These are phyloP conservation scores for Hypanus sabinus DNA, from an alignment of 2,113 vertebrate genomes.

Conservation along the genomic window DNA sequence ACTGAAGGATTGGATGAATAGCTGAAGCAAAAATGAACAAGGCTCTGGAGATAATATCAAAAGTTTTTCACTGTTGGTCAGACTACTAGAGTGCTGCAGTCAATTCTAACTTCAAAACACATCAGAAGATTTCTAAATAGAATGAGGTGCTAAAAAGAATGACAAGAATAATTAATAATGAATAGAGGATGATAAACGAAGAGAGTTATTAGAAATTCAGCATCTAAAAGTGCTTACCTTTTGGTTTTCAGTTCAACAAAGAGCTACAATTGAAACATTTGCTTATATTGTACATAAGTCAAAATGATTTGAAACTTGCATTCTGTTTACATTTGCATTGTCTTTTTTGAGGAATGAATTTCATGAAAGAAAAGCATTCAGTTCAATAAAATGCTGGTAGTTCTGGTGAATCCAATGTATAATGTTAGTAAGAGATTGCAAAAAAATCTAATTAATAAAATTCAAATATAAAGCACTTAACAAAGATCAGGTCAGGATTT, in stretches of 20 bases:
- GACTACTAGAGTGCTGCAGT: background rate
- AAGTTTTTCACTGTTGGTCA: background rate
- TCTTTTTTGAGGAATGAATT: background rate
- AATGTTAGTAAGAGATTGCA: background rate
- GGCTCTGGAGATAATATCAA: background rate
- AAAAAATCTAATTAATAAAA: background rate
- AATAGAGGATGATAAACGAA: too few relatives aligned
- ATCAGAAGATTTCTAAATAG: background rate
- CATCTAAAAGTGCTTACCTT: background rate
- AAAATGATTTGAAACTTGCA: background rate
- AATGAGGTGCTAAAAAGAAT: background rate
- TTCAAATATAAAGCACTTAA: background rate
- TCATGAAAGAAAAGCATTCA: background rate
- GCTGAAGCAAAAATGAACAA: background rate
- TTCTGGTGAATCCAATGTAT: background rate
- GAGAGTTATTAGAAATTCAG: background rate
- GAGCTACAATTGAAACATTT: background rate
- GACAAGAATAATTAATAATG: background rate
- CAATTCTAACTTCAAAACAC: background rate
- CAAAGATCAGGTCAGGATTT: background rate
- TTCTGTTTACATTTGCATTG: background rate
- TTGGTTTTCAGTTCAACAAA: background rate
- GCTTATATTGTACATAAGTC: background rate
- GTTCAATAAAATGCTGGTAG: background rate
- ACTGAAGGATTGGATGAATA: background rate